Base-by-base conservation (phyloP, 2,888 invertebrate species). In the Nomada ruficornis region DNA sequence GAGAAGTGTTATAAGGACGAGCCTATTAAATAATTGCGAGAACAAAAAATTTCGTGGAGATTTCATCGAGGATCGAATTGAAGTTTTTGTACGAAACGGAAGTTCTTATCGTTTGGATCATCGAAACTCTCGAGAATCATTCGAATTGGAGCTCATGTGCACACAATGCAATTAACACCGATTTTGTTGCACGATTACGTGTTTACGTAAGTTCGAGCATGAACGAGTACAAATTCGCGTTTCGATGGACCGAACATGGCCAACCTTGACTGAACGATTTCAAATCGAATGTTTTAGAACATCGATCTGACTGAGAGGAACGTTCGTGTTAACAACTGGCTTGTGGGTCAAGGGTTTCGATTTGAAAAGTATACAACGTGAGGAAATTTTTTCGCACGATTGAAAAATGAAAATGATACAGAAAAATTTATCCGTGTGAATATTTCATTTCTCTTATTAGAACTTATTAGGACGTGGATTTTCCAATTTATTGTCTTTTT, bases 121-220 rank as follows among this genome's bases (percentile, higher is more conserved):
- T 82, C 76, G 55, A 62, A 69, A 54, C 69, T 64, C 18, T 47
- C 10, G 50, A 29, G 57, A 68, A 74, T 82, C 68, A 54, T 63
- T 52, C 18, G 57, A 47, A 71, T 65, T 59, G 63, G 26, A 59
- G 71, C 63, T 75, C 79, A 29, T 29, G 68, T 50, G 68, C 57
- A 47, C 68, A 62, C 65, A 20, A 57, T 71, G 60, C 64, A 82
- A 83, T 82, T 72, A 73, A 54, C 23, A 72, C 42, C 57, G 54
- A 82, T 73, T 65, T 47, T 69, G 54, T 69, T 65, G 69, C 68
- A 44, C 26, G 67, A 67, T 78, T 76, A 72, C 77, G 82, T 64
- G 80, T 84, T 84, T 83, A 77, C 77, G 79, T 83, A 83, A 83
- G 79, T 84, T 73, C 76, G 83, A 65, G 78, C 83, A 36, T 55